Evolutionary conservation across 2,797 vertebrate species (phyloP).

Genomic region (Anguilla megastoma): DNA sequence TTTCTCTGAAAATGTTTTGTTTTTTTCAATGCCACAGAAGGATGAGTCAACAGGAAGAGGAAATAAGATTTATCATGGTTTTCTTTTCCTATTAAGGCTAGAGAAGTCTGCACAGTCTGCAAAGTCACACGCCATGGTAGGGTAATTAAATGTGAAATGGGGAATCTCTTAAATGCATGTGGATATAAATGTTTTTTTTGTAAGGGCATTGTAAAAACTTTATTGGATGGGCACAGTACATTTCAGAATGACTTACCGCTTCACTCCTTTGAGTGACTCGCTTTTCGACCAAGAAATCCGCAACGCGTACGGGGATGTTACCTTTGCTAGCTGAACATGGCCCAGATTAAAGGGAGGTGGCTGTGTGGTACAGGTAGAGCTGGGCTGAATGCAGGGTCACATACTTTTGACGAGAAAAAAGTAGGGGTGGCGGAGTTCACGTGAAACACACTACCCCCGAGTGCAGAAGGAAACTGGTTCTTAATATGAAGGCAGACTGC

Average conservation of each 20-base stretch:
- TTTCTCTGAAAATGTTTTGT: neutral
- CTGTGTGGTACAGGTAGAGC: neutral
- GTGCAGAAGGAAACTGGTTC: conserved; percentile 7
- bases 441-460: neutral
- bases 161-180: neutral
- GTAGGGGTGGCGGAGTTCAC: neutral
- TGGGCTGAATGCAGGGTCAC: neutral
- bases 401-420: too few species aligned
- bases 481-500: neutral
- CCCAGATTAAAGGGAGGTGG: neutral
- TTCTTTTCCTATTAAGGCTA: neutral
- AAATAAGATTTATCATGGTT: neutral
- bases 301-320: too few species aligned
- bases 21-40: neutral
- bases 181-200: neutral
- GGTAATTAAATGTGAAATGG: neutral
- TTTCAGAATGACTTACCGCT: neutral
- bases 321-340: too few species aligned
- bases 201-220: neutral
- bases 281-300: neutral
- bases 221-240: neutral
- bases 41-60: conserved; percentile 19
- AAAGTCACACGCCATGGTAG: neutral
- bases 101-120: neutral
- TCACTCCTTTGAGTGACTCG: neutral